These are phyloP conservation scores for Loripinus fragilis DNA, from an alignment of 2,888 invertebrate species.

Conservation along the genomic window DNA sequence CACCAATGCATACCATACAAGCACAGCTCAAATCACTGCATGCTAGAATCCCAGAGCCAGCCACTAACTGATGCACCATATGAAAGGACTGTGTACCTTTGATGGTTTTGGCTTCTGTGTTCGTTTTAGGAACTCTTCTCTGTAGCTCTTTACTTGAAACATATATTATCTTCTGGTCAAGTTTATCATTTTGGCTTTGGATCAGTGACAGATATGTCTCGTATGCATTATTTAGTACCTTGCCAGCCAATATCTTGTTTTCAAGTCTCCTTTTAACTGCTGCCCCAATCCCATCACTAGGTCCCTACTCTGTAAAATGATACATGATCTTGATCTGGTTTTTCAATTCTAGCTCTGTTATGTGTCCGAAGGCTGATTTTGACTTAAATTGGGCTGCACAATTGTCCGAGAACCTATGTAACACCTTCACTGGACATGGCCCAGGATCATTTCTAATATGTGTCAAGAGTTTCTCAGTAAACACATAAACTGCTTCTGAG, in stretches of 20 bases:
- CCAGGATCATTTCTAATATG: constrained; percentile 39
- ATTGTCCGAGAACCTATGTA: constrained; percentile 46
- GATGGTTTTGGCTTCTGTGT: neutral
- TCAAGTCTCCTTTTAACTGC: constrained; percentile 30
- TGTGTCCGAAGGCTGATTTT: constrained; percentile 37
- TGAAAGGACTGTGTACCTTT: constrained; percentile 27
- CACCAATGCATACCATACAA: constrained; percentile 27
- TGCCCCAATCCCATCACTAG: constrained; percentile 40
- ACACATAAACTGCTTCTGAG: constrained; percentile 29
- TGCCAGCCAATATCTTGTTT: constrained; percentile 23
- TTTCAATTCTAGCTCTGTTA: constrained; percentile 21
- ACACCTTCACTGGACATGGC: constrained; percentile 23
- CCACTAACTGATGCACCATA: neutral
- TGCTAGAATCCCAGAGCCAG: constrained; percentile 3
- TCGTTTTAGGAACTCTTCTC: neutral
- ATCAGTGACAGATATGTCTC: constrained; percentile 30
- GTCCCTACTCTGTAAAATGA: constrained; percentile 47
- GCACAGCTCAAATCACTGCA: constrained; percentile 40
- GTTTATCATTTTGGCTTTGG: neutral
- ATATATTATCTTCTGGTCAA: constrained; percentile 25
- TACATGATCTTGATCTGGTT: constrained; percentile 33
- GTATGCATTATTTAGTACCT: constrained; percentile 41
- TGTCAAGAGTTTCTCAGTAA: constrained; percentile 31
- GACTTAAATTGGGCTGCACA: constrained; percentile 45
- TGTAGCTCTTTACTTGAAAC: constrained; percentile 27